Conservation (phyloP, 2,888 invertebrate genomes). For the Scaptomyza polygonia region DNA sequence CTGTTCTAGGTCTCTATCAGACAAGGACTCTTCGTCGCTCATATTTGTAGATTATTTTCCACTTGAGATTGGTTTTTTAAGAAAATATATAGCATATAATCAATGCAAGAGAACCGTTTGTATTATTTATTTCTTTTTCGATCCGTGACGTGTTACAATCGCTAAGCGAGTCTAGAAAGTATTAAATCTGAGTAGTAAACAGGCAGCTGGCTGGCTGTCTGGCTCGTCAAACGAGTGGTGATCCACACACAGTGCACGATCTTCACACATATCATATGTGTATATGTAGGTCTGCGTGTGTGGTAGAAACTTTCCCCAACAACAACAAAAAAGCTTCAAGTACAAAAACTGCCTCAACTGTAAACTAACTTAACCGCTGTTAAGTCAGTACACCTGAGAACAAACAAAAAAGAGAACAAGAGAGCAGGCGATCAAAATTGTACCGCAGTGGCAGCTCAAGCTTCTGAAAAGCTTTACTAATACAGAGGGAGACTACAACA, state of each 20-base stretch:
- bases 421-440: not conserved
- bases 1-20: constrained; percentile 11
- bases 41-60: constrained; percentile 30
- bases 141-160: constrained; percentile 70
- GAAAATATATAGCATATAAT: constrained; percentile 2
- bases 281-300: constrained; percentile 1
- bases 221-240: constrained; percentile 71
- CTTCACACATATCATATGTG: constrained; percentile 9
- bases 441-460: constrained; percentile 1
- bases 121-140: constrained; percentile 32
- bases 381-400: constrained; percentile 54
- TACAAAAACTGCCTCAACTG: constrained; percentile 32
- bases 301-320: constrained; percentile 72
- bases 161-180: constrained; percentile 73
- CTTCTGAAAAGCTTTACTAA: constrained; percentile 6
- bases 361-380: constrained; percentile 50
- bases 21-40: constrained; percentile 48
- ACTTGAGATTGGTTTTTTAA: constrained; percentile 2
- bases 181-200: constrained; percentile 59
- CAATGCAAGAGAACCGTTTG: constrained; percentile 7
- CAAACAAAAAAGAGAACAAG: constrained; percentile 7
- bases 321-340: constrained; percentile 44
- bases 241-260: constrained; percentile 44
- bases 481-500: not conserved
- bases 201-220: constrained; percentile 27